These are phyloP conservation scores for Pseudocheirus occidentalis DNA, from an alignment of 2,797 vertebrate genomes.

Conservation along the genomic window DNA sequence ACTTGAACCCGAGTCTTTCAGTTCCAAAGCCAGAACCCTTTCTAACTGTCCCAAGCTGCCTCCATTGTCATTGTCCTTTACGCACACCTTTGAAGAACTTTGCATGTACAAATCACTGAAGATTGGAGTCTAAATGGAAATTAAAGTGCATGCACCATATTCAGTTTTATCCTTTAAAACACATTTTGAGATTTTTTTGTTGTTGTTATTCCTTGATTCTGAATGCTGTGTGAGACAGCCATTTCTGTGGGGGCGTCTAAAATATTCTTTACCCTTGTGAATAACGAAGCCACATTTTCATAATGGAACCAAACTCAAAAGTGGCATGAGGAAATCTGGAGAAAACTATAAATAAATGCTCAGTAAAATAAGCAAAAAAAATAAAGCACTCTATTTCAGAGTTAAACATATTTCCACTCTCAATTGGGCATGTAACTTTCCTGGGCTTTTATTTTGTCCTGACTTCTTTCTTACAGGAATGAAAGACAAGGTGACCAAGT, in stretches of 20 bases:
- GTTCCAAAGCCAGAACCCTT: not conserved
- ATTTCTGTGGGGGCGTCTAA: constrained; percentile 16
- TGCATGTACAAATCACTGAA: not conserved
- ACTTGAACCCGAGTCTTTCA: not conserved
- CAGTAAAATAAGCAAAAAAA: not conserved
- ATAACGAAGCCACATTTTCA: constrained; percentile 34
- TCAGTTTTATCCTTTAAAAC: not conserved
- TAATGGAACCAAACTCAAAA: constrained; percentile 36
- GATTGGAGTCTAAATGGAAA: not conserved
- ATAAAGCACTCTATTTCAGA: constrained; percentile 18
- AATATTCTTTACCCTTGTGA: constrained; percentile 37
- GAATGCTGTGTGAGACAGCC: constrained; percentile 5
- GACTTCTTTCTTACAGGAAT: not conserved
- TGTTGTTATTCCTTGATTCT: constrained; percentile 40
- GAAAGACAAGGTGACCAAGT: not conserved
- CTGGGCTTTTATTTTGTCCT: not conserved
- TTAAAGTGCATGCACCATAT: not conserved
- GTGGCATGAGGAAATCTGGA: not conserved
- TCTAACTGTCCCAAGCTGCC: not conserved
- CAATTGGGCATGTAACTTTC: not conserved
- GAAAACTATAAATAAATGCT: constrained; percentile 22
- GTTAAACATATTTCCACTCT: not conserved
- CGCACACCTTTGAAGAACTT: constrained; percentile 18
- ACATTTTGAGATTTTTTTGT: constrained; percentile 8
- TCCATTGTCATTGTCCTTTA: not conserved